Conservation (phyloP, 2,797 vertebrate genomes). For the Lepilemur septentrionalis region DNA sequence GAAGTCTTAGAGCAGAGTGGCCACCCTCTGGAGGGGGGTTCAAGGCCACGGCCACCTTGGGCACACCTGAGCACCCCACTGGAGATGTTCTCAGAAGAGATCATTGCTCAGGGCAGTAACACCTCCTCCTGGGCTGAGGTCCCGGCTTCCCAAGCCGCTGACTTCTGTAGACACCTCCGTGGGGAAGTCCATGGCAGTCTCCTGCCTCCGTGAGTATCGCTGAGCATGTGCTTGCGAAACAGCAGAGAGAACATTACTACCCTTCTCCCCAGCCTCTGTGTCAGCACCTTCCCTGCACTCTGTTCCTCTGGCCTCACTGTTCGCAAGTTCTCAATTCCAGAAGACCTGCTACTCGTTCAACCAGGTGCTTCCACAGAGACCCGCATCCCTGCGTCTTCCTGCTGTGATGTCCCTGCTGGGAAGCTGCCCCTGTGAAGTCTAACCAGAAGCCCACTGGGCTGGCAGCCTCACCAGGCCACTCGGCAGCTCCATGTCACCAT, state of each 20-base stretch:
- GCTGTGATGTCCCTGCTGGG: neutral
- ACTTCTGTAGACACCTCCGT: neutral
- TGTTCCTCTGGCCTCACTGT: neutral
- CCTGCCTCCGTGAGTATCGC: neutral
- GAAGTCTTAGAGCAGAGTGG: neutral
- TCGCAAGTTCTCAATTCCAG: neutral
- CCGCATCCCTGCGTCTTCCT: neutral
- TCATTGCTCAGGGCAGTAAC: neutral
- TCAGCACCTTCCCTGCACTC: neutral
- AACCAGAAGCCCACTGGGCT: neutral
- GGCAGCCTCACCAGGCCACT: neutral
- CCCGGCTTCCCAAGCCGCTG: neutral
- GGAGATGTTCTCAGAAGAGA: neutral
- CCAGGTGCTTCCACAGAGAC: neutral
- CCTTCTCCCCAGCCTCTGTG: neutral
- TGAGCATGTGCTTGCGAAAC: neutral
- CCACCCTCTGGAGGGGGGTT: constrained; percentile 37
- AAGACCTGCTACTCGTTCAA: neutral
- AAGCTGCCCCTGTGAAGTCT: neutral
- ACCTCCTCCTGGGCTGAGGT: neutral
- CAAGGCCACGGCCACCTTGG: neutral
- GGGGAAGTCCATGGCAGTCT: neutral
- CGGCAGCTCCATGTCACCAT: neutral
- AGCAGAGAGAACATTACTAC: fast-evolving
- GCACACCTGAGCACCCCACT: neutral